phyloP scores from a whole-genome alignment of 2,113 vertebrate genomes.

The Redunca redunca region DNA sequence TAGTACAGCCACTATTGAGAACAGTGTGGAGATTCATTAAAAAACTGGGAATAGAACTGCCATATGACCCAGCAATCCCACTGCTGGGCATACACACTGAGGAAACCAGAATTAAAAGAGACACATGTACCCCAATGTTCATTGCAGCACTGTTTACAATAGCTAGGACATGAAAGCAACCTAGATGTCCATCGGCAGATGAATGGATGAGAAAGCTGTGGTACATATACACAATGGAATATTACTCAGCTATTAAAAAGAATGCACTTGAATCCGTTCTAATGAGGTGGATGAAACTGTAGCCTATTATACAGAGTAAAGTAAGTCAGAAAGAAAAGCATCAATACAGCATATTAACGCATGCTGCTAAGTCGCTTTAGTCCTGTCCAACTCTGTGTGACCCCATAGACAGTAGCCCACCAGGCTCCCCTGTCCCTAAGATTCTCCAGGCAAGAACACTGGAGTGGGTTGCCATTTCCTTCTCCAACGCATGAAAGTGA shows the following conservation, averaged over 20 bases:
- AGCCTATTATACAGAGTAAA: not conserved
- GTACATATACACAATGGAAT: not conserved
- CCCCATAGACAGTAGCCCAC: too few relatives aligned
- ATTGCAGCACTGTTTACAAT: not conserved
- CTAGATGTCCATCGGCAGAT: not conserved
- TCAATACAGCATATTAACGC: not conserved
- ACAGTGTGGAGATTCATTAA: not conserved
- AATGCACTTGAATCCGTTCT: not conserved
- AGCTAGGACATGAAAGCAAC: not conserved
- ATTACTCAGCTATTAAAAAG: not conserved
- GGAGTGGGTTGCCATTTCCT: too few relatives aligned
- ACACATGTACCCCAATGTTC: not conserved
- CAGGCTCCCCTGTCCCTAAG: accelerated
- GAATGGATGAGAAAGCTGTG: not conserved
- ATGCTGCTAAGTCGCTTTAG: too few relatives aligned
- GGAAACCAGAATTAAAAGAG: not conserved
- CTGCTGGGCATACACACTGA: not conserved
- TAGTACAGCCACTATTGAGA: not conserved
- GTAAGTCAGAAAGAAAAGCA: not conserved
- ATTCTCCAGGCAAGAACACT: too few relatives aligned
- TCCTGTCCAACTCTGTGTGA: too few relatives aligned
- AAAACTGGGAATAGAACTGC: not conserved
- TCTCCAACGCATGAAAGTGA: too few relatives aligned
- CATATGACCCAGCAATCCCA: not conserved
- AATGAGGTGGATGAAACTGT: not conserved